A percentile compares a stretch with the other conserved stretches of the same genome.
phyloP scores from a whole-genome alignment of 2,888 invertebrate species.

The Tenthredo livida region DNA sequence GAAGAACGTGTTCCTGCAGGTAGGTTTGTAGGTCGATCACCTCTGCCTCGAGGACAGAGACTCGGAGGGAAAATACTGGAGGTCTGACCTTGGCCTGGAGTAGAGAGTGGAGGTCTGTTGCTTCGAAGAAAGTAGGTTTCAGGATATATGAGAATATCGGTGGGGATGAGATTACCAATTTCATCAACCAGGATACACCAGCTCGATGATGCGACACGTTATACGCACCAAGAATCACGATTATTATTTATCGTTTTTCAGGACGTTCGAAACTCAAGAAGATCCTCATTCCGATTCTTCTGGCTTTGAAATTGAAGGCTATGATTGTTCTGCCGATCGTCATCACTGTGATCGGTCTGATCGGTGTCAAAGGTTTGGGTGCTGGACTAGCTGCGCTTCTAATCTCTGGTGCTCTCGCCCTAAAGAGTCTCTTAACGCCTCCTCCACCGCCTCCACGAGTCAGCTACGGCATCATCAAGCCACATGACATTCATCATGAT shows the following conservation, averaged over 20 bases:
- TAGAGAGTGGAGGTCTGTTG: slow-evolving; percentile 60
- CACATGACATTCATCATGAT: slow-evolving; percentile 74
- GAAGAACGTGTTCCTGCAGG: slow-evolving; percentile 68
- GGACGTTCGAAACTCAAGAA: slow-evolving; percentile 82
- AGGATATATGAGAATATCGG: slow-evolving; percentile 62
- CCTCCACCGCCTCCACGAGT: slow-evolving; percentile 70
- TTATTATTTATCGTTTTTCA: slow-evolving; percentile 62
- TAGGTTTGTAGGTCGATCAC: slow-evolving; percentile 73
- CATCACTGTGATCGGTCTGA: slow-evolving; percentile 82
- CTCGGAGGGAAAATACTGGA: slow-evolving; percentile 58
- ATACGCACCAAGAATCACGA: neutral
- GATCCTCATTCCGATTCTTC: slow-evolving; percentile 82
- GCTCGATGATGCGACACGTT: neutral
- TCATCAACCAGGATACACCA: slow-evolving; percentile 1
- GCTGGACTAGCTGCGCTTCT: slow-evolving; percentile 83
- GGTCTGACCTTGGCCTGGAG: slow-evolving; percentile 73
- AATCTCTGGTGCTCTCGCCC: slow-evolving; percentile 79
- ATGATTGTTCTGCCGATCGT: slow-evolving; percentile 82
- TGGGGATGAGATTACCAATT: slow-evolving; percentile 12
- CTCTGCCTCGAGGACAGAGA: slow-evolving; percentile 59
- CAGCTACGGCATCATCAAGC: slow-evolving; percentile 72
- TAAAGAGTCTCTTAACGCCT: slow-evolving; percentile 73
- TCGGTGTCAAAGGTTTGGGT: slow-evolving; percentile 84
- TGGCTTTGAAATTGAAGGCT: slow-evolving; percentile 83
- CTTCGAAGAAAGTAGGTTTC: slow-evolving; percentile 75